Conservation (phyloP, 2,797 vertebrate species). For the Myioborus miniatus region DNA sequence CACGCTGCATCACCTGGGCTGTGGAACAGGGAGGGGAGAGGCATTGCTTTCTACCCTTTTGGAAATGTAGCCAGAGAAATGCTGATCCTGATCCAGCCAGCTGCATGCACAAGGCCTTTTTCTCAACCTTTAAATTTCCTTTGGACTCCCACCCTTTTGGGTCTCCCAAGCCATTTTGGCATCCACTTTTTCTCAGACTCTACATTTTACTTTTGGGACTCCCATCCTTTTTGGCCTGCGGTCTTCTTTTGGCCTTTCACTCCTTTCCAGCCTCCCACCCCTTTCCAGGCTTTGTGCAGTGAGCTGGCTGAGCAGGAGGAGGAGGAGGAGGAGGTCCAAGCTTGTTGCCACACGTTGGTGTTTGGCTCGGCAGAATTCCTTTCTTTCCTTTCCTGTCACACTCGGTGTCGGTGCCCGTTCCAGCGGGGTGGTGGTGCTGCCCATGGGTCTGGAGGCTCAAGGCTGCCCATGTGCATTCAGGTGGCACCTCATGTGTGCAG, state of each 20-base stretch:
- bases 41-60: not conserved
- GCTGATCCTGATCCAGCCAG: not conserved
- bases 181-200: not conserved
- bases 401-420: rapidly evolving
- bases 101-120: not conserved
- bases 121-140: not conserved
- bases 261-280: not conserved
- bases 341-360: not conserved
- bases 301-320: not conserved
- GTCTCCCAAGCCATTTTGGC: not conserved
- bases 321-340: not conserved
- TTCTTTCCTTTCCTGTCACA: not conserved
- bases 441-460: rapidly evolving
- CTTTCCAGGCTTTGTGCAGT: not conserved
- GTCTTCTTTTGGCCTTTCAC: not conserved
- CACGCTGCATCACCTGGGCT: rapidly evolving
- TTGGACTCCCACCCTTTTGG: not conserved
- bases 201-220: not conserved
- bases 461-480: rapidly evolving
- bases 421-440: not conserved
- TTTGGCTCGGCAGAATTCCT: not conserved
- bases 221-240: not conserved
- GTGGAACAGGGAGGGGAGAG: not conserved
- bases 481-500: not conserved
- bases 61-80: not conserved